Evolutionary conservation across 2,797 vertebrate species (phyloP).

Genomic region (Pogoniulus pusillus): DNA sequence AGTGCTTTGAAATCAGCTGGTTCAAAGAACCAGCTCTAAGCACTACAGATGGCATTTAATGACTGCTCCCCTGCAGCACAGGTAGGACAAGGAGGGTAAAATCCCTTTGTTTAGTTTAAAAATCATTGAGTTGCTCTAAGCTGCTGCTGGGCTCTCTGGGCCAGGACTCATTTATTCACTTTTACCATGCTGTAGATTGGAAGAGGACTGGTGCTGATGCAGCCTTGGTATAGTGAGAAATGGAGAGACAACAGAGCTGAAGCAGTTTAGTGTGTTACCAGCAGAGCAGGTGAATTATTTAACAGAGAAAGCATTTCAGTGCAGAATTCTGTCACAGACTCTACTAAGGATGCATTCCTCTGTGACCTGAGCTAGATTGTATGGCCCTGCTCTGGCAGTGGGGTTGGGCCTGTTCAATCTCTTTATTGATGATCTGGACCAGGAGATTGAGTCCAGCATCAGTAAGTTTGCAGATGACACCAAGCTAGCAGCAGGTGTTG

Average conservation of each 20-base stretch:
- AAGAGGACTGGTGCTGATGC: not conserved
- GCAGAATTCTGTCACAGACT: not conserved
- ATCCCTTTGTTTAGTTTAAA: not conserved
- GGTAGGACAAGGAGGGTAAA: accelerated
- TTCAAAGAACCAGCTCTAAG: constrained; percentile 10
- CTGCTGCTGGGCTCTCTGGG: not conserved
- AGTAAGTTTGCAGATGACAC: too few species aligned
- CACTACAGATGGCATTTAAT: not conserved
- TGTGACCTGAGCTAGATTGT: too few species aligned
- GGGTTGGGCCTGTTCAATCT: too few species aligned
- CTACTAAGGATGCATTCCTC: too few species aligned
- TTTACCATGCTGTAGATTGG: not conserved
- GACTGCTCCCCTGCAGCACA: not conserved
- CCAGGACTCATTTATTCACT: not conserved
- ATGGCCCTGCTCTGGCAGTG: too few species aligned
- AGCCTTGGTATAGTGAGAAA: not conserved
- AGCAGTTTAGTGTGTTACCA: not conserved
- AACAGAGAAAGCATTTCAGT: constrained; percentile 27
- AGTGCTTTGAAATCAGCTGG: not conserved
- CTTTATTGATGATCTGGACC: too few species aligned
- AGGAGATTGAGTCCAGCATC: too few species aligned
- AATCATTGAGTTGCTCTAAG: not conserved
- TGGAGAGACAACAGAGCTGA: constrained; percentile 12
- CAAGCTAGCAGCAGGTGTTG: too few species aligned
- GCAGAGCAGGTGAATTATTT: constrained; percentile 57